Base-by-base conservation (phyloP, 1,140 invertebrate species). In the Ceratina japonica region DNA sequence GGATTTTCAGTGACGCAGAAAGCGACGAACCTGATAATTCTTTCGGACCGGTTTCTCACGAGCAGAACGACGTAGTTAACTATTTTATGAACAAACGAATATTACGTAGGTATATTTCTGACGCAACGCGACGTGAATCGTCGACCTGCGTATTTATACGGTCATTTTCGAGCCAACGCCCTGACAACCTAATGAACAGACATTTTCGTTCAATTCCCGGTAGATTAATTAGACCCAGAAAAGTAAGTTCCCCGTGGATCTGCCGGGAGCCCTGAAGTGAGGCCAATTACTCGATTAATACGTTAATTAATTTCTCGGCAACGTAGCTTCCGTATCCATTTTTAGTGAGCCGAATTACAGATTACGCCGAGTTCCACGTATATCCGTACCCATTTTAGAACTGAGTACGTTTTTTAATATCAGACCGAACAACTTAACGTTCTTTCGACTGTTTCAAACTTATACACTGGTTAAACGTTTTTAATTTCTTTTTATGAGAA, bases 261-360 rank as follows among this genome's bases (percentile, higher is more conserved):
- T 63, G n/a, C 24, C 59, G 13, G 27, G 71, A 63, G n/a, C 22
- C 27, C 49, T 24, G 10, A 49, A 59, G 20, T 27, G 20, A 71
- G 49, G 68, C 59, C 49, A 77, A 77, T 77, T 77, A 77, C 20
- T 54, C 65, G 49, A 63, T 62, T 77, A 71, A 77, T 63, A 24
- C 58, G 54, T 77, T 71, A 77, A 77, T 71, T 77, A 37, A 71
- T 54, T 71, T 63, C 4, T 18, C 18, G 12, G 4, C 27, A 16
- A 22, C 27, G 5, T 1, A 0, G 15, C 37, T 51, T 59, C 56
- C 54, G 18, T 59, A 49, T 8, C 37, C 66, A 7, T n/a, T 61
- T 61, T 59, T 44, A 58, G 13, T 44, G 5, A 7, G 18, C 1
- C 24, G 3, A 4, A 54, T 0, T 56, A 24, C 15, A 8, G 20